Base-by-base conservation (phyloP, 2,888 invertebrate genomes). In the Ochlodes sylvanus region DNA sequence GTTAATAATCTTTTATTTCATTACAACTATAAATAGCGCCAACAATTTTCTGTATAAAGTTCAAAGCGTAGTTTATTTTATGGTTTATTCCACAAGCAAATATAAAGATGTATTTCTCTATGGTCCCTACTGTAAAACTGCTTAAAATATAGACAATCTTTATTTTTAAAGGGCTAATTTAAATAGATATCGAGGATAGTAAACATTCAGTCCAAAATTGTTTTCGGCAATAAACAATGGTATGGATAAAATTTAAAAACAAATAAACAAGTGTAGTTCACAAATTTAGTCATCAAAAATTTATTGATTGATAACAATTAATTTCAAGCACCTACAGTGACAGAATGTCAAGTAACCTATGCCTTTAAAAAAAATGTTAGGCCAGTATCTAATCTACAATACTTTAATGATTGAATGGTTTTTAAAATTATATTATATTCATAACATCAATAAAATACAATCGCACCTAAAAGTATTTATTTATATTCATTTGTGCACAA, bases 61-160 rank as follows among this genome's bases (percentile, higher is more conserved):
- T 19, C 57, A 32, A 68, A 63, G 62, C 57, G 12, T 42, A 27
- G 61, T 60, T 55, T 63, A 70, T 58, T 17, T 60, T n/a, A 44
- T 57, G 47, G 56, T 42, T 60, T 41, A 54, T 73, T 66, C 63
- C 58, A 69, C 75, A 81, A 85, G 82, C 80, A 76, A 78, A 84
- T 84, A 85, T 82, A 86, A 78, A 84, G 77, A 83, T 80, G 80
- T 75, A 77, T 81, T 81, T 80, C 75, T 85, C 90, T 90, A 90
- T 91, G 91, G 91, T 90, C 90, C 91, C 91, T 90, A 90, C 87
- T 83, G 82, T 86, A 81, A 84, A 84, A 82, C 77, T 72, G 76
- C 75, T 81, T 81, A 81, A 81, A 79, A 82, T 80, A 83, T 83
- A 77, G 76, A 81, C 77, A 76, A 80, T 79, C 72, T 80, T 79